Evolutionary conservation across 2,888 invertebrate species (phyloP).

Genomic region (Mimumesa dahlbomi): DNA sequence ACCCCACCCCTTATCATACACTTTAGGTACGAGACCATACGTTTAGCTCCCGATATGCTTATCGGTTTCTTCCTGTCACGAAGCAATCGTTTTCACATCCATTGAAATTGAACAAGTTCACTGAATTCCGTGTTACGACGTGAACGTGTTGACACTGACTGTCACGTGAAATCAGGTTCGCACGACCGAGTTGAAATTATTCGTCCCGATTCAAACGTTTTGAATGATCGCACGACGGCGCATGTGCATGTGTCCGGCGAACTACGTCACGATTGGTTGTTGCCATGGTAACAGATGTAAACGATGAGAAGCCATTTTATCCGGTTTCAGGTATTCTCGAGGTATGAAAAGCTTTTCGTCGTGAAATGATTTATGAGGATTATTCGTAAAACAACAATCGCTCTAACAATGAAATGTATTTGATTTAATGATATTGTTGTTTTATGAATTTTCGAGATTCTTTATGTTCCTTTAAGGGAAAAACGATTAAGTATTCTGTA

Average conservation of each 20-base stretch:
- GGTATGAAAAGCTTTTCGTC: not conserved
- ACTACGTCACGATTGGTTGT: constrained; percentile 34
- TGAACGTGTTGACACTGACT: not conserved
- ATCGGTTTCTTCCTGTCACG: not conserved
- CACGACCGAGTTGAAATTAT: constrained; percentile 1
- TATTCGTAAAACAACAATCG: not conserved
- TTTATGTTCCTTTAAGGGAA: not conserved
- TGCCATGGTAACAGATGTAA: constrained; percentile 50
- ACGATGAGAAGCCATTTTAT: constrained; percentile 45
- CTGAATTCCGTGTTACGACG: too few species aligned
- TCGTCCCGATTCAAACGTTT: constrained; percentile 8
- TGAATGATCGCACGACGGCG: constrained; percentile 21
- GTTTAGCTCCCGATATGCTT: constrained; percentile 3
- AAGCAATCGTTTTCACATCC: too few species aligned
- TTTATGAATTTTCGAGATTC: not conserved
- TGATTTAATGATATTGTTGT: not conserved
- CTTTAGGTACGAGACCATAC: too few species aligned
- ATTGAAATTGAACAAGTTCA: too few species aligned
- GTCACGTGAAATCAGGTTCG: constrained; percentile 16
- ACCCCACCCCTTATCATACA: constrained; percentile 33
- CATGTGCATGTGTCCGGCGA: constrained; percentile 18
- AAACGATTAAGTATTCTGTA: not conserved
- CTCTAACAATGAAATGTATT: not conserved
- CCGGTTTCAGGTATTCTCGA: constrained; percentile 30
- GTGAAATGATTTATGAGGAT: not conserved